These are phyloP conservation scores for Peromyscus aztecus DNA, from an alignment of 2,797 vertebrate species.

Conservation along the genomic window DNA sequence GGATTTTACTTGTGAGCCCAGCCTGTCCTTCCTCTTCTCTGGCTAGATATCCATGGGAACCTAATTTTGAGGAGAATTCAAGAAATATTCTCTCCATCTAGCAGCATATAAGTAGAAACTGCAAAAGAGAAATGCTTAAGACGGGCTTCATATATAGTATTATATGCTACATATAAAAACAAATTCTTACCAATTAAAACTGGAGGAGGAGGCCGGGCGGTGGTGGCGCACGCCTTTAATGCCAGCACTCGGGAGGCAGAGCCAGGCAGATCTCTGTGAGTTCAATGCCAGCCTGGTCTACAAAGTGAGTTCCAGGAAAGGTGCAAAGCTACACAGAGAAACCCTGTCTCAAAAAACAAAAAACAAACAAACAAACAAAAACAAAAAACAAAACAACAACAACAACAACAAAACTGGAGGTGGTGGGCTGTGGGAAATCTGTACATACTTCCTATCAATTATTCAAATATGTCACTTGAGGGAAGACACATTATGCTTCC, in stretches of 20 bases:
- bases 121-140: conserved; percentile 17
- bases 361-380: no score
- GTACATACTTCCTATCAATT: conserved; percentile 19
- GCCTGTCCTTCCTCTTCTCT: conserved; percentile 35
- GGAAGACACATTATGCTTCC: not conserved
- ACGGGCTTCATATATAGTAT: not conserved
- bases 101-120: not conserved
- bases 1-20: conserved; percentile 45
- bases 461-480: conserved; percentile 46
- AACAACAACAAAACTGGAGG: not conserved
- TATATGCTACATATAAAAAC: not conserved
- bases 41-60: conserved; percentile 30
- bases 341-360: no score
- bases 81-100: conserved; percentile 34
- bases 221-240: no score
- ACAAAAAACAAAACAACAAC: no score
- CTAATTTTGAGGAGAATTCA: conserved; percentile 32
- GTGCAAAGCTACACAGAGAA: no score
- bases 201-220: accelerated
- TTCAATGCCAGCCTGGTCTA: no score
- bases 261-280: no score
- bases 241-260: no score
- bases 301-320: no score
- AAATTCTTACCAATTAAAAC: conserved; percentile 11
- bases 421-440: not conserved